A percentile compares a stretch with the other conserved stretches of the same genome.
Evolutionary conservation across 2,113 vertebrate genomes (phyloP).

Genomic region (Scortum barcoo): DNA sequence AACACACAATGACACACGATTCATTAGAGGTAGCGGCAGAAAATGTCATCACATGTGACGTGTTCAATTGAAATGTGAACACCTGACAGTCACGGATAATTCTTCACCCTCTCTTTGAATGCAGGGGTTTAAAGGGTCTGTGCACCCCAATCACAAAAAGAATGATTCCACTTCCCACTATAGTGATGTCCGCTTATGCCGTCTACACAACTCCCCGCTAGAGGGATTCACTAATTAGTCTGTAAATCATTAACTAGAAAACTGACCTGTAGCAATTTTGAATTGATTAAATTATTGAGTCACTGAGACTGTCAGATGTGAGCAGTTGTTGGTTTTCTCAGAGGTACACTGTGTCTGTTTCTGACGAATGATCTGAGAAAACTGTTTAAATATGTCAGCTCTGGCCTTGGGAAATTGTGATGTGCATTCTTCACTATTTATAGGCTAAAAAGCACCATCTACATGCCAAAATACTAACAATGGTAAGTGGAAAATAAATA

Average conservation of each 20-base stretch:
- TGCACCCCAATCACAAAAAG: no score
- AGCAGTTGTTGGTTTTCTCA: background rate
- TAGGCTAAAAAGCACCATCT: background rate
- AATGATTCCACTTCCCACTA: no score
- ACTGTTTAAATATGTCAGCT: background rate
- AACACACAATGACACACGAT: no score
- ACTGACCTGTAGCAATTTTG: background rate
- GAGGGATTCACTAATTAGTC: no score
- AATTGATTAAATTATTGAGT: background rate
- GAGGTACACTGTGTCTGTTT: no score
- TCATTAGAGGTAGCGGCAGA: background rate
- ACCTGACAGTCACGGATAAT: background rate
- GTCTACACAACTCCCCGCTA: no score
- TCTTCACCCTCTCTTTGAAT: background rate
- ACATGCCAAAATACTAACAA: background rate
- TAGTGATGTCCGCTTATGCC: no score
- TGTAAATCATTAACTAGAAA: background rate
- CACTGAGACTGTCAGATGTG: background rate
- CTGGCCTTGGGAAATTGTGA: background rate
- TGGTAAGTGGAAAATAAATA: background rate
- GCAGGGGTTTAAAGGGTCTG: background rate
- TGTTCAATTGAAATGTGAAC: background rate
- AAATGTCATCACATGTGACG: conserved; percentile 1
- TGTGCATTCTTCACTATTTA: background rate
- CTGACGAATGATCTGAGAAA: no score